phyloP scores from a whole-genome alignment of 2,888 invertebrate genomes.

The Epinotia demarniana region DNA sequence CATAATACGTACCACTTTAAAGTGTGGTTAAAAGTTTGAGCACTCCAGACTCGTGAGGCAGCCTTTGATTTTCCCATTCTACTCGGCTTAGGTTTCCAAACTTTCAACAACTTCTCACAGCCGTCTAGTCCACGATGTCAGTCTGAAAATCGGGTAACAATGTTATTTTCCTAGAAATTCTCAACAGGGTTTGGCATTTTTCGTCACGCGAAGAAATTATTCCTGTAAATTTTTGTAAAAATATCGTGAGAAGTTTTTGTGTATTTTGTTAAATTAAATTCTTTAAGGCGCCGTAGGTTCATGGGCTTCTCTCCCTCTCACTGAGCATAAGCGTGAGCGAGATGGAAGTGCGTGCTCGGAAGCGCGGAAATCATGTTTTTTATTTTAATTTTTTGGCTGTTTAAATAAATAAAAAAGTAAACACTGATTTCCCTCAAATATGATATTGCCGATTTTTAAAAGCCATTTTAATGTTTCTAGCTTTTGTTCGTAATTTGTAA shows the following conservation, averaged over 20 bases:
- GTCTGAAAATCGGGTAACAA: conserved; percentile 5
- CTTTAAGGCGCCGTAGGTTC: too few species aligned
- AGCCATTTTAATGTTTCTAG: too few species aligned
- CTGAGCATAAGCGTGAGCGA: too few species aligned
- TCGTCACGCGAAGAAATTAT: conserved; percentile 7
- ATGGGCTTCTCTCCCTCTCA: too few species aligned
- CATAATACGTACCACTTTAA: conserved; percentile 43
- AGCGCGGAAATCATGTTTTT: too few species aligned
- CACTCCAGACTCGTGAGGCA: conserved; percentile 43
- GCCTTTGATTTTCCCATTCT: conserved; percentile 48
- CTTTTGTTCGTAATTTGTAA: too few species aligned
- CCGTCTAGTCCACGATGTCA: conserved; percentile 45
- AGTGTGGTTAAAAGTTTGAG: conserved; percentile 50
- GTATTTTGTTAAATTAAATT: conserved; percentile 13
- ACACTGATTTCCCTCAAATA: too few species aligned
- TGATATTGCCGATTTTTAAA: too few species aligned
- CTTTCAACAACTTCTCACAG: conserved; percentile 50
- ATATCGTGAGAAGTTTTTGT: conserved; percentile 4
- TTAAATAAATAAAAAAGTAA: too few species aligned
- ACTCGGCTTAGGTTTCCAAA: conserved; percentile 47
- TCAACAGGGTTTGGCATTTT: conserved; percentile 9
- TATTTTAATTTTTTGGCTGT: too few species aligned
- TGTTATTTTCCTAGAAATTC: conserved; percentile 8
- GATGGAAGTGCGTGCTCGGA: too few species aligned
- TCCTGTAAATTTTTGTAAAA: conserved; percentile 2